Conservation (phyloP, 2,888 invertebrate species). For the Lepas anatifera region DNA sequence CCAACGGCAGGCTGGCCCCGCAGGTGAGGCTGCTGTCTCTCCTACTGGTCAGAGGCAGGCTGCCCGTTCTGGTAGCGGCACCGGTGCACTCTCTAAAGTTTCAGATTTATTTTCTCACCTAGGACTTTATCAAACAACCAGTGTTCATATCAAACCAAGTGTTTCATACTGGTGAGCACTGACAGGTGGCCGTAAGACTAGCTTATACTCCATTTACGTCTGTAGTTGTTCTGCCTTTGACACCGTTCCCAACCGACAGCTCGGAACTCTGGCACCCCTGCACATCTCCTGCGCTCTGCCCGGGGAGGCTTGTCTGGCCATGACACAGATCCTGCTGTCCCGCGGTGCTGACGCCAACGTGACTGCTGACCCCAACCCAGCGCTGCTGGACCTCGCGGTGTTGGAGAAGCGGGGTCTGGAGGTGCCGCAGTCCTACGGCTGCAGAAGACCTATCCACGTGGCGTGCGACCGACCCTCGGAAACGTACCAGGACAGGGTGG, state of each 20-base stretch:
- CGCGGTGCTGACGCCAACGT: background rate
- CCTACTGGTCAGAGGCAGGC: too few relatives aligned
- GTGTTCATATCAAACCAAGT: too few relatives aligned
- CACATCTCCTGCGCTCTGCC: slow-evolving; percentile 1
- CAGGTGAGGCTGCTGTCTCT: too few relatives aligned
- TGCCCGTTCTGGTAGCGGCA: too few relatives aligned
- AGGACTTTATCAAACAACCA: too few relatives aligned
- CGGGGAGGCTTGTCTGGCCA: background rate
- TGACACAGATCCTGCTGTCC: background rate
- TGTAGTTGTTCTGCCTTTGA: too few relatives aligned
- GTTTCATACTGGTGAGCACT: too few relatives aligned
- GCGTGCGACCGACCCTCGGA: background rate
- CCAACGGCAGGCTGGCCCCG: background rate
- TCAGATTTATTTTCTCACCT: too few relatives aligned
- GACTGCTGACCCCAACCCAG: background rate
- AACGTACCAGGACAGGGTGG: background rate
- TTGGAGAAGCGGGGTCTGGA: background rate
- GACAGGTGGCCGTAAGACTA: too few relatives aligned
- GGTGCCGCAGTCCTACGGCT: background rate
- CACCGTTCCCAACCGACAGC: background rate
- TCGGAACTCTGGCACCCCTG: background rate
- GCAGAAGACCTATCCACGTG: background rate
- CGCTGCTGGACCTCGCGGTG: background rate
- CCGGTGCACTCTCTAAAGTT: too few relatives aligned
- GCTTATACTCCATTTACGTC: too few relatives aligned